Base-by-base conservation (phyloP, 2,797 vertebrate genomes). In the Galago senegalensis region DNA sequence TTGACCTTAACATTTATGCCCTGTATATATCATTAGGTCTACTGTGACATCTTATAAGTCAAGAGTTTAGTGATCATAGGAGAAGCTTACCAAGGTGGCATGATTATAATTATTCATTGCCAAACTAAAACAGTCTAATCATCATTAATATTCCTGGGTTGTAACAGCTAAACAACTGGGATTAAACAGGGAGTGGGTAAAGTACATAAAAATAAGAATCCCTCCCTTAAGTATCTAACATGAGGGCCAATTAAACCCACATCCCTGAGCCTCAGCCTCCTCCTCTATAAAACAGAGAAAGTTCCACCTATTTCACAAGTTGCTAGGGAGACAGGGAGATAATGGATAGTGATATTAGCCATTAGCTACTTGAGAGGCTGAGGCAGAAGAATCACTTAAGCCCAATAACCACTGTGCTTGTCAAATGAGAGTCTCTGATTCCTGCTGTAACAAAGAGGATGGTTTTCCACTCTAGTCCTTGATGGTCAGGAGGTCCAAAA, bases 111-210 rank as follows among this genome's bases (percentile, higher is more conserved):
- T 67, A 79, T 20, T 21, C 84, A 83, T 17, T 70, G n/a, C 20
- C 80, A 91, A 87, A 80, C 40, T 61, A n/a, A 91, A 93, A 49
- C 58, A 40, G 89, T 46, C 60, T 89, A 46, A 29, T 86, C 67
- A 69, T 88, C 70, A 80, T 49, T 29, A 49, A 65, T 82, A 82
- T 60, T 89, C 31, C 27, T 73, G 40, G 25, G 40, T 89, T 73
- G 11, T n/a, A 31, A 83, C 69, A 91, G 46, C 2, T 34, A 93
- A 76, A 76, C 20, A 65, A 29, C 21, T 70, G 21, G 65, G 93
- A 89, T 83, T 63, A 82, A 73, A 61, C 40, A 91, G 70, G 69
- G 72, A 92, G 16, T 58, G 88, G 58, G 27, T 70, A 23, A 91
- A 11, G 60, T 29, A 31, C 3, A 12, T 53, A 49, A 34, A 60